phyloP scores from a whole-genome alignment of 2,113 vertebrate genomes.

The Eublepharis macularius region DNA sequence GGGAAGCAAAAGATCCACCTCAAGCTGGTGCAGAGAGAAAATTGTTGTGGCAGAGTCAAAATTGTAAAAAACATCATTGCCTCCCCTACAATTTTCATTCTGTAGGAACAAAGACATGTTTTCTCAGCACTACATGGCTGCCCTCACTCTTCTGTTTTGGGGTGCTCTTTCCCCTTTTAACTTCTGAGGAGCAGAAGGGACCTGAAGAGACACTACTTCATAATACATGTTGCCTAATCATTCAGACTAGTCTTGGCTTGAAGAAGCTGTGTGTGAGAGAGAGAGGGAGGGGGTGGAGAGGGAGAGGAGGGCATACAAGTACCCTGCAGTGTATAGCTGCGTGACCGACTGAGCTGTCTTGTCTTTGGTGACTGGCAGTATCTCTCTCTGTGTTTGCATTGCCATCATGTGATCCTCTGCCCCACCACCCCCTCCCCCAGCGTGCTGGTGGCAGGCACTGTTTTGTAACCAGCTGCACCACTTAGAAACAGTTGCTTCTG shows the following conservation, averaged over 20 bases:
- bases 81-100: background rate
- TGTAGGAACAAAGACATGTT: background rate
- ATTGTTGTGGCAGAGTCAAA: background rate
- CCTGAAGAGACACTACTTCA: too few relatives aligned
- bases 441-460: background rate
- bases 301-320: background rate
- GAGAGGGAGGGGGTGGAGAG: background rate
- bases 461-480: background rate
- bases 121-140: background rate
- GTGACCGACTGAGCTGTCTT: background rate
- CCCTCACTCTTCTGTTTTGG: background rate
- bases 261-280: background rate
- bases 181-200: background rate
- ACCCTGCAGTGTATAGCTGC: too few relatives aligned
- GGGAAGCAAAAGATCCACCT: too few relatives aligned
- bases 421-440: background rate
- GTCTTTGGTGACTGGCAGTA: background rate
- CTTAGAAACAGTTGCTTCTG: background rate
- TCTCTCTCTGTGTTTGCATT: slow-evolving; percentile 4
- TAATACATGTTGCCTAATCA: background rate
- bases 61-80: background rate
- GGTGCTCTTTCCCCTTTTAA: background rate
- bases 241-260: background rate
- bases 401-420: background rate
- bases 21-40: background rate